phyloP scores from a whole-genome alignment of 2,113 vertebrate genomes.

The Spizaetus ornatus region DNA sequence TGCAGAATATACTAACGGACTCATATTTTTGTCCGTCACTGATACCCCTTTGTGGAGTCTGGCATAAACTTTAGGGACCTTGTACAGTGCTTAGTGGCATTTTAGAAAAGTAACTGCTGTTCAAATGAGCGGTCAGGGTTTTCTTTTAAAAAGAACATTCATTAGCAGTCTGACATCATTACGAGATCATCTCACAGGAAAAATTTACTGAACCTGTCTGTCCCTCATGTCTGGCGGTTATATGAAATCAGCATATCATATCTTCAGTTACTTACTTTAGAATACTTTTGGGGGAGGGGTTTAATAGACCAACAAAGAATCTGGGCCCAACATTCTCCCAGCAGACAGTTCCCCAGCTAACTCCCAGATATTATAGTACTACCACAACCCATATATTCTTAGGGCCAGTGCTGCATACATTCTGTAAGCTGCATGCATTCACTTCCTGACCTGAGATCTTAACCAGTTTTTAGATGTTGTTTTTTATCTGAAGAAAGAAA shows the following conservation, averaged over 20 bases:
- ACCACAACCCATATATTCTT: not conserved
- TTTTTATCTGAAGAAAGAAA: conserved; percentile 36
- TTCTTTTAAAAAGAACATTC: not conserved
- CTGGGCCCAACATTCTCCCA: not conserved
- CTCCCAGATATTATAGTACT: not conserved
- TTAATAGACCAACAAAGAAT: not conserved
- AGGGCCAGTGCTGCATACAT: not conserved
- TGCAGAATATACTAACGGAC: not conserved
- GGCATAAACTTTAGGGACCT: not conserved
- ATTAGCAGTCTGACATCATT: not conserved
- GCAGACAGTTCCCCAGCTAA: not conserved
- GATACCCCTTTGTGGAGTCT: not conserved
- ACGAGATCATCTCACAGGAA: not conserved
- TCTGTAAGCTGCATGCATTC: not conserved
- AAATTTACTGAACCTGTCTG: not conserved
- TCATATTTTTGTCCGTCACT: not conserved
- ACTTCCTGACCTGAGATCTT: conserved; percentile 19
- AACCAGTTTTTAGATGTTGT: not conserved
- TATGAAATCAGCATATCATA: not conserved
- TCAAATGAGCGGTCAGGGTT: not conserved
- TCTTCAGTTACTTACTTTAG: not conserved
- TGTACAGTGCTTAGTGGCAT: not conserved
- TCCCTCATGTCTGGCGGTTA: not conserved
- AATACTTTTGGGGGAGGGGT: not conserved
- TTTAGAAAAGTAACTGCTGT: not conserved